Conservation (phyloP, 2,888 invertebrate genomes). For the Cerceris rybyensis region DNA sequence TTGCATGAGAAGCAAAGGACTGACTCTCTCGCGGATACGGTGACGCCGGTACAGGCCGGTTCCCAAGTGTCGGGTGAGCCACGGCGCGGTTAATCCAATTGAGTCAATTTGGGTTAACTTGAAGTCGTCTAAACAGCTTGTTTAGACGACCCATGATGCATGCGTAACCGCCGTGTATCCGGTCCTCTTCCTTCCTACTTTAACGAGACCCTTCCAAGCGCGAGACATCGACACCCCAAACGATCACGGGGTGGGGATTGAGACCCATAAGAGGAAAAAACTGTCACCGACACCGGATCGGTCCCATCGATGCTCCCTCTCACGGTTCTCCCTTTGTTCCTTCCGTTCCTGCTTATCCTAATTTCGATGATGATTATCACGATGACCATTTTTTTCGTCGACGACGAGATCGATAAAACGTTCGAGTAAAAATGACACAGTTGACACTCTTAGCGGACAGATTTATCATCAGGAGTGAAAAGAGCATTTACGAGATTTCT, state of each 20-base stretch:
- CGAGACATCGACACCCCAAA: conserved; percentile 46
- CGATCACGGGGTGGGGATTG: background rate
- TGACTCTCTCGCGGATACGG: conserved; percentile 63
- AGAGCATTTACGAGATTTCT: too few species aligned
- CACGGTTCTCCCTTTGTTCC: background rate
- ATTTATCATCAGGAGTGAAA: too few species aligned
- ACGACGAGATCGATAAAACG: too few species aligned
- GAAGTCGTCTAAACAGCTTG: conserved; percentile 82
- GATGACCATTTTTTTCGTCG: too few species aligned
- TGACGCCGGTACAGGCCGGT: conserved; percentile 75
- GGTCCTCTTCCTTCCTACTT: conserved; percentile 75
- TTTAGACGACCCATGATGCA: conserved; percentile 78
- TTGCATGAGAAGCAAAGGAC: conserved; percentile 80
- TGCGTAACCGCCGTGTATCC: conserved; percentile 75
- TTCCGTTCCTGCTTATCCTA: background rate
- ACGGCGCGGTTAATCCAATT: conserved; percentile 81
- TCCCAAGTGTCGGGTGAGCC: conserved; percentile 81
- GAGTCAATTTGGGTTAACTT: conserved; percentile 82
- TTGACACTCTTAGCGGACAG: too few species aligned
- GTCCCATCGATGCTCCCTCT: background rate
- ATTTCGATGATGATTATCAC: too few species aligned
- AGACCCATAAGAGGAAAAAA: background rate
- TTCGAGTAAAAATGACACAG: too few species aligned
- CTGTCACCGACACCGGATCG: background rate
- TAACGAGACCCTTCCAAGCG: conserved; percentile 55